Base-by-base conservation (phyloP, 2,113 vertebrate species). In the Spea bombifrons region DNA sequence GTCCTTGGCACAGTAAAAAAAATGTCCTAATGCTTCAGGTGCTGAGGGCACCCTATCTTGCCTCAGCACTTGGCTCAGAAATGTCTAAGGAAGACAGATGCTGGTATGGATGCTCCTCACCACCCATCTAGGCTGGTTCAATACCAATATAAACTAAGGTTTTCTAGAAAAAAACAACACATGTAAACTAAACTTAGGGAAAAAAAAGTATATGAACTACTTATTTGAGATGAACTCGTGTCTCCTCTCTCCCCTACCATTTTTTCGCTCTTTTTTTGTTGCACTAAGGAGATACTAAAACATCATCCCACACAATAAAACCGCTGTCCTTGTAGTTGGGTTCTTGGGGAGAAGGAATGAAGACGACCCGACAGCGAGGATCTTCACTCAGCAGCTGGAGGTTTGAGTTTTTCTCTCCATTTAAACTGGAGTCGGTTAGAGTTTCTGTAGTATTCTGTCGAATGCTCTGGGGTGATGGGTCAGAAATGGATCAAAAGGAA, bases 351-450 rank as follows among this genome's bases (percentile, higher is more conserved):
- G 75, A 55, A 68, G 64, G 66, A 66, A 8, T 30, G 3, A 30
- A 50, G 52, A 64, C 43, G 49, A 66, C 16, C 76, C 63, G 44
- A 45, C 63, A 4, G 8, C 15, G 72, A 45, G 59, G 48, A 16
- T 65, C 59, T 57, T 71, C 76, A 68, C 77, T 73, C 77, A 57
- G 76, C 69, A 72, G 75, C 46, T 77, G 66, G 47, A 63, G 53
- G 57, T 17, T 17, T 52, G 57, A 13, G 59, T 43, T 71, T 71
- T 50, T 71, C n/a, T 72, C 69, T 72, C 67, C 76, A 13, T 63
- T 3, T 47, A 50, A 50, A 44, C 17, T 17, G 30, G 74, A 75
- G 63, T 4, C 10, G 17, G 10, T 46, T 66, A 75, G 16, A 66
- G 76, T 79, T 17, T 66, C 10, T 65, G 61, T 53, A 78, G 69